phyloP scores from a whole-genome alignment of 2,888 invertebrate genomes.

The Lasioglossum vierecki region DNA sequence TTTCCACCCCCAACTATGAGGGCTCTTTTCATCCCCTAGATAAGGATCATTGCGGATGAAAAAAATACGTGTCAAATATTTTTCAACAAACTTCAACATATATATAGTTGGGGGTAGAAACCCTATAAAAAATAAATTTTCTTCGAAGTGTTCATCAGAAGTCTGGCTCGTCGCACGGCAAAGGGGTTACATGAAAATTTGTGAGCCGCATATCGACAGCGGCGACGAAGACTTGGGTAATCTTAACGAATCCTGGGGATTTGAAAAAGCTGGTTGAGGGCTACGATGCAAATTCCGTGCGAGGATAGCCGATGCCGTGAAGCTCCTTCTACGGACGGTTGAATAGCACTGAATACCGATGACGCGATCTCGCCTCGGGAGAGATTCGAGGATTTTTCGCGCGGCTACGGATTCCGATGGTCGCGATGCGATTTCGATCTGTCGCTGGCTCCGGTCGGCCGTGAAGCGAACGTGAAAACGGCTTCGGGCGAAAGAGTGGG shows the following conservation, averaged over 20 bases:
- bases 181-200: too few relatives aligned
- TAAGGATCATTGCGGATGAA: too few relatives aligned
- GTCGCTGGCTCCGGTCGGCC: neutral
- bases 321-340: constrained; percentile 42
- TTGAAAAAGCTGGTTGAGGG: neutral
- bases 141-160: too few relatives aligned
- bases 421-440: neutral
- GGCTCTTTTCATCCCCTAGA: too few relatives aligned
- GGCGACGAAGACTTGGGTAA: neutral
- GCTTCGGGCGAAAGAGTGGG: neutral
- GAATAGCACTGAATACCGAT: constrained; percentile 48
- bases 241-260: neutral
- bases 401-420: neutral
- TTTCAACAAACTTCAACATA: too few relatives aligned
- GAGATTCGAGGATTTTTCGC: constrained; percentile 36
- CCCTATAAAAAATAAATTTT: too few relatives aligned
- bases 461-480: neutral
- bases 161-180: too few relatives aligned
- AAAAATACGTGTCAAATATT: too few relatives aligned
- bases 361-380: constrained; percentile 27
- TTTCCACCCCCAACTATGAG: too few relatives aligned
- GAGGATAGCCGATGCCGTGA: constrained; percentile 32
- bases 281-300: neutral
- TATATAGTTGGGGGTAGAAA: too few relatives aligned
- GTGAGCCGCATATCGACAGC: too few relatives aligned